Conservation (phyloP, 2,888 invertebrate genomes). For the Morpho achilles region DNA sequence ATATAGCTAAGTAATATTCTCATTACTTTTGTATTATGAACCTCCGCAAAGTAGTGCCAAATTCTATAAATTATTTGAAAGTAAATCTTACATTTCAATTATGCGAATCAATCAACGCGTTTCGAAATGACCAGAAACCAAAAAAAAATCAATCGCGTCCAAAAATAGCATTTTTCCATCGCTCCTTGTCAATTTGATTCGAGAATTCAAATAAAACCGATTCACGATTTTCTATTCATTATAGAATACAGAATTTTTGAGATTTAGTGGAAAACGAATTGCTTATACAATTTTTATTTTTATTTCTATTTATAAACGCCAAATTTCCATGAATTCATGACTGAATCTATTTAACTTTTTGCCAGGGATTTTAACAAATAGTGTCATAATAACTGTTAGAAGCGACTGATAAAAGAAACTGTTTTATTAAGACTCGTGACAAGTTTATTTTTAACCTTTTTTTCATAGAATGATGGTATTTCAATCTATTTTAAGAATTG, state of each 20-base stretch:
- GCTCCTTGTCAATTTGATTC: constrained; percentile 3
- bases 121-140: not conserved
- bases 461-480: constrained; percentile 7
- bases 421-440: constrained; percentile 6
- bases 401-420: not conserved
- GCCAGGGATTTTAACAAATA: constrained; percentile 4
- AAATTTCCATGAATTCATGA: constrained; percentile 9
- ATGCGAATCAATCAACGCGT: not conserved
- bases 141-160: not conserved
- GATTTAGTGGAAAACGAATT: constrained; percentile 6
- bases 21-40: no score
- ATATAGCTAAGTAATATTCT: no score
- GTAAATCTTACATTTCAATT: not conserved
- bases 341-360: constrained; percentile 8
- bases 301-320: constrained; percentile 4
- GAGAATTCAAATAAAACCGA: constrained; percentile 2
- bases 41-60: no score
- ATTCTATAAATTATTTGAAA: no score
- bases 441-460: not conserved
- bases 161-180: constrained; percentile 2
- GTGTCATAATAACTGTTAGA: constrained; percentile 8
- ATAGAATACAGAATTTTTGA: constrained; percentile 3
- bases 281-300: not conserved
- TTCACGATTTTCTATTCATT: constrained; percentile 11
- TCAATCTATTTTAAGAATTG: not conserved